Evolutionary conservation across 1,140 invertebrate species (phyloP), one percentile per base, ranked within the genome.

Genomic region (Drosophila sproati): DNA sequence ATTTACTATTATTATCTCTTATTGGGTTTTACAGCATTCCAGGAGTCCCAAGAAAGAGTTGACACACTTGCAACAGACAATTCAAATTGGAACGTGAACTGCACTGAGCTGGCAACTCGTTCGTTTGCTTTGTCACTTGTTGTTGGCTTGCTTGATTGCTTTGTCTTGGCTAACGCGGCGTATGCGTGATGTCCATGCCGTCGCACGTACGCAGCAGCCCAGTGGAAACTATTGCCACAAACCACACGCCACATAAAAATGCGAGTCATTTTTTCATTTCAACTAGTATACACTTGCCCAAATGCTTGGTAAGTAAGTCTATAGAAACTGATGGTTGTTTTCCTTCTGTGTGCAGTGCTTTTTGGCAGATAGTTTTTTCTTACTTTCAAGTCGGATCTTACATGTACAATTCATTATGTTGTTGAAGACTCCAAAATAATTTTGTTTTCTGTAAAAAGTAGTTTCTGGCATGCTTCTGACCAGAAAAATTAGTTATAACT

Each of bases 111-210:
- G 55, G 31, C 39, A 31, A 60, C 37, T 61, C 29, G 45, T 52
- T 69, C 54, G 57, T 50, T 41, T 20, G 20, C 20, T 1, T 62
- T 57, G 55, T 12, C 35, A 41, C 8, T 51, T 31, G 6, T 8
- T 32, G 52, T 37, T 37, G 34, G 34, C 34, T 60, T 41, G 41
- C 67, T 69, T 62, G 68, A 72, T 64, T 72, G 61, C 29, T 12
- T 73, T 66, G 51, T 31, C 51, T 57, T 75, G 59, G 77, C 73
- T 72, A 57, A 78, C 47, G 73, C 45, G 68, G 28, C 73, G 77
- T 79, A 77, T 79, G 47, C 73, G 67, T 79, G 41, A 72, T 77
- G 73, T 77, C 28, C 60, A 61, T 75, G 66, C 72, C 54, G 32
- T 52, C 39, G 66, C 72, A 74, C 76, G 76, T 70, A 56, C 12